Conservation (phyloP, 2,888 invertebrate genomes). For the Thymelicus lineola region DNA sequence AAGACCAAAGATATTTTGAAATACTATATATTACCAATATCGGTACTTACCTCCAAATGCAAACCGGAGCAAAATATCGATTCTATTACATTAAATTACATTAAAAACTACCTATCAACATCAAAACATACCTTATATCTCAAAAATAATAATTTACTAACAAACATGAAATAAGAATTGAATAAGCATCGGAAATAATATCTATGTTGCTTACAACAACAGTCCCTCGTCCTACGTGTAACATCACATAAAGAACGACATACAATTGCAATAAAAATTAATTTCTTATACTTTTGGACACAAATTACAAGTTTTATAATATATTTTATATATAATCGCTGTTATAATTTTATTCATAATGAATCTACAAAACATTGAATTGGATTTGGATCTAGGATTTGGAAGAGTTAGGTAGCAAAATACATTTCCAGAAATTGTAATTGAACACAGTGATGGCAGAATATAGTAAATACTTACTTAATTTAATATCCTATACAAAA, state of each 20-base stretch:
- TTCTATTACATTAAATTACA: conserved; percentile 80
- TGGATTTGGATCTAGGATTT: too few species aligned
- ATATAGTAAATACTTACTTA: background rate
- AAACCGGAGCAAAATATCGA: conserved; percentile 71
- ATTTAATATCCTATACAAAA: background rate
- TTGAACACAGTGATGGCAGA: conserved; percentile 33
- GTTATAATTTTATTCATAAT: too few species aligned
- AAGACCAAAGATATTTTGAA: conserved; percentile 48
- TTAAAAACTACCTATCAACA: conserved; percentile 81
- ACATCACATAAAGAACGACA: conserved; percentile 16
- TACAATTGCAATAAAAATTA: conserved; percentile 12
- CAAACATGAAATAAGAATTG: conserved; percentile 63
- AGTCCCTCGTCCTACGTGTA: conserved; percentile 18
- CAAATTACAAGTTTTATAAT: too few species aligned
- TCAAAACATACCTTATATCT: conserved; percentile 82
- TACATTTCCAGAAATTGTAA: conserved; percentile 3
- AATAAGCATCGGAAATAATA: conserved; percentile 47
- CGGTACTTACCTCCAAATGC: conserved; percentile 70
- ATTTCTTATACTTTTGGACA: background rate
- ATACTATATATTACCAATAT: conserved; percentile 76
- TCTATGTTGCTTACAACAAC: conserved; percentile 41
- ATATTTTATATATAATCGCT: too few species aligned
- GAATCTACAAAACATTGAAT: too few species aligned
- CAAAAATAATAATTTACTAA: conserved; percentile 85
- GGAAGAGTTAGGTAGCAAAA: background rate